Percentiles rank a stretch among this genome's conserved stretches.
phyloP scores from a whole-genome alignment of 2,888 invertebrate genomes.

The Miltochrista miniata region DNA sequence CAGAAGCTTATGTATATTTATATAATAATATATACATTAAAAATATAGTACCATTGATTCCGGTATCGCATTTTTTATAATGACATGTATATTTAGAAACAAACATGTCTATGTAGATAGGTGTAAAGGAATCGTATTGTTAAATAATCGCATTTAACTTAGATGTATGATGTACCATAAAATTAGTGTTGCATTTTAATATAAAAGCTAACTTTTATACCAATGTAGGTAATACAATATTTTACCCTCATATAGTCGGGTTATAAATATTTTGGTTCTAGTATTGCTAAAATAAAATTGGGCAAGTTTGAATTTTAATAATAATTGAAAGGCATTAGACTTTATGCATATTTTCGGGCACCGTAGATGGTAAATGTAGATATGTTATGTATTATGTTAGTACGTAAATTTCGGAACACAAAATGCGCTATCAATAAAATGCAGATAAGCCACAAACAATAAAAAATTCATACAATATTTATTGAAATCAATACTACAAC shows the following conservation, averaged over 20 bases:
- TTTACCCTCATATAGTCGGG: slow-evolving; percentile 20
- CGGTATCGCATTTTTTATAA: slow-evolving; percentile 59
- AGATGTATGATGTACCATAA: slow-evolving; percentile 20
- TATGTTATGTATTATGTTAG: too few species aligned
- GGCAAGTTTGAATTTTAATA: too few species aligned
- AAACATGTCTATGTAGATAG: slow-evolving; percentile 31
- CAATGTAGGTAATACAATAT: slow-evolving; percentile 19
- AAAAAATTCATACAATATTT: too few species aligned
- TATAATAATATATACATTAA: slow-evolving; percentile 13
- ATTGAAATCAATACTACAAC: neutral
- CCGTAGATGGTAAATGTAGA: too few species aligned
- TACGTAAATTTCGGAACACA: too few species aligned
- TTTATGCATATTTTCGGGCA: too few species aligned
- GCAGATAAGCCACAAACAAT: too few species aligned
- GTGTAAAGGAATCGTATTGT: slow-evolving; percentile 28
- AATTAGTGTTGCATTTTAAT: slow-evolving; percentile 29
- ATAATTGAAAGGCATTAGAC: too few species aligned
- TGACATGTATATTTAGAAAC: slow-evolving; percentile 40
- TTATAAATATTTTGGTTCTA: slow-evolving; percentile 26
- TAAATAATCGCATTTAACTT: slow-evolving; percentile 40
- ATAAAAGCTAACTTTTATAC: slow-evolving; percentile 11
- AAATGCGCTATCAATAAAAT: too few species aligned
- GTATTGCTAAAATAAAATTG: neutral
- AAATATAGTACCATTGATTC: slow-evolving; percentile 42
- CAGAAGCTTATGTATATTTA: slow-evolving; percentile 30